phyloP scores from a whole-genome alignment of 2,797 vertebrate species.

The Sebastiscus albofasciatus region DNA sequence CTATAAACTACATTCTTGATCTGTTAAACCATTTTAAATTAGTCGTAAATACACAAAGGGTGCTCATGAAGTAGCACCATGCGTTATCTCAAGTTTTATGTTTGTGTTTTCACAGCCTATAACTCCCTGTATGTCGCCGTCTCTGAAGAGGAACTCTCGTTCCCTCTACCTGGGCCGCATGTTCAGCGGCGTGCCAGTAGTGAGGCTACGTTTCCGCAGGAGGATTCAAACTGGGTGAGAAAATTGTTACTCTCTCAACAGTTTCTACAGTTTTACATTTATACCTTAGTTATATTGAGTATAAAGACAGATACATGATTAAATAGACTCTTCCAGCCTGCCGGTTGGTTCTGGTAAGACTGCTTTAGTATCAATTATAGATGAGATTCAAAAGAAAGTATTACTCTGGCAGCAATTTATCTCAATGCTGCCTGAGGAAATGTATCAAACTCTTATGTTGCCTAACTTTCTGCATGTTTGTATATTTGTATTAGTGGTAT shows the following conservation, averaged over 20 bases:
- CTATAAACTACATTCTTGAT: not conserved
- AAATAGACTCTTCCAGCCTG: not conserved
- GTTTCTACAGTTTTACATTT: not conserved
- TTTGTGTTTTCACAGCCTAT: slow-evolving; percentile 82
- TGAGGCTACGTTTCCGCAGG: slow-evolving; percentile 92
- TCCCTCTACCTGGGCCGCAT: slow-evolving; percentile 95
- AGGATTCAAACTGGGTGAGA: slow-evolving; percentile 91
- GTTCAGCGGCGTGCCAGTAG: slow-evolving; percentile 93
- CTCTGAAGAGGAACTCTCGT: slow-evolving; percentile 88
- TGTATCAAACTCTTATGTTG: not conserved
- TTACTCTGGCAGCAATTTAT: not conserved
- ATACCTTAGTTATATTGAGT: not conserved
- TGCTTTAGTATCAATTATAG: not conserved
- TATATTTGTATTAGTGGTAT: not conserved
- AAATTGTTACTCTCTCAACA: not conserved
- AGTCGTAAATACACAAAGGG: not conserved
- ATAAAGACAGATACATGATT: not conserved
- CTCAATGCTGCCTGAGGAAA: not conserved
- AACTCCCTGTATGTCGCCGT: slow-evolving; percentile 85
- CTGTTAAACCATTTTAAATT: not conserved
- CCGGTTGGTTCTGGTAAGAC: not conserved
- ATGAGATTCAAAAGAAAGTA: not conserved
- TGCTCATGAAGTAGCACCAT: not conserved
- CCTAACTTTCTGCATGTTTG: not conserved
- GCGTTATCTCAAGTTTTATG: not conserved